Evolutionary conservation across 2,113 vertebrate genomes (phyloP).

Genomic region (Spea bombifrons): DNA sequence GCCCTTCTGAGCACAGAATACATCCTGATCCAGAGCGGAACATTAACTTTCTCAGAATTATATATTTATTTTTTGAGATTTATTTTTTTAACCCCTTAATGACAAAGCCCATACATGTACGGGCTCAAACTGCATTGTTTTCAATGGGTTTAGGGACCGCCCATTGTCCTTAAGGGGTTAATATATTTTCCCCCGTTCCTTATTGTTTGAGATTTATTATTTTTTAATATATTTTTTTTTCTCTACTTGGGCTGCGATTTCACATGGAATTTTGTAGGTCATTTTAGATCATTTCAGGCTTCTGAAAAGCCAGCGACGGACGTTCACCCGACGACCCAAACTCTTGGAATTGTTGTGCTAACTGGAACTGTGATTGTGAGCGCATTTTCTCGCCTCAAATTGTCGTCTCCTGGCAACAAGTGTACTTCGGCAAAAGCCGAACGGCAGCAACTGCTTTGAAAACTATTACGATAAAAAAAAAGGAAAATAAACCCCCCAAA

Average conservation of each 20-base stretch:
- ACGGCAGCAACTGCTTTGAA: conserved; percentile 18
- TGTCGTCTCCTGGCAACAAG: conserved; percentile 32
- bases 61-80: too few relatives aligned
- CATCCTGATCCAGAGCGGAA: too few relatives aligned
- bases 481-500: neutral
- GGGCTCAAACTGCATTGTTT: too few relatives aligned
- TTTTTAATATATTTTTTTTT: neutral
- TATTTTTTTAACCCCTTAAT: too few relatives aligned
- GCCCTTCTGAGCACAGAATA: too few relatives aligned
- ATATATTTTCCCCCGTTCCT: neutral
- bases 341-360: neutral
- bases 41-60: too few relatives aligned
- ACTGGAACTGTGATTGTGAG: neutral
- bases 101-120: too few relatives aligned
- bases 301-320: neutral
- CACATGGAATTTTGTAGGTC: conserved; percentile 18
- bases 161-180: too few relatives aligned
- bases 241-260: conserved; percentile 16
- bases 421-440: conserved; percentile 7
- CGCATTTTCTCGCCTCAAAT: conserved; percentile 21
- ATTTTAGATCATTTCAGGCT: conserved; percentile 8
- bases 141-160: too few relatives aligned
- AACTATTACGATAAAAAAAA: conserved; percentile 25
- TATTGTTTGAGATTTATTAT: neutral
- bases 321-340: conserved; percentile 28